Evolutionary conservation across 2,113 vertebrate genomes (phyloP).

Genomic region (Carassius carassius): DNA sequence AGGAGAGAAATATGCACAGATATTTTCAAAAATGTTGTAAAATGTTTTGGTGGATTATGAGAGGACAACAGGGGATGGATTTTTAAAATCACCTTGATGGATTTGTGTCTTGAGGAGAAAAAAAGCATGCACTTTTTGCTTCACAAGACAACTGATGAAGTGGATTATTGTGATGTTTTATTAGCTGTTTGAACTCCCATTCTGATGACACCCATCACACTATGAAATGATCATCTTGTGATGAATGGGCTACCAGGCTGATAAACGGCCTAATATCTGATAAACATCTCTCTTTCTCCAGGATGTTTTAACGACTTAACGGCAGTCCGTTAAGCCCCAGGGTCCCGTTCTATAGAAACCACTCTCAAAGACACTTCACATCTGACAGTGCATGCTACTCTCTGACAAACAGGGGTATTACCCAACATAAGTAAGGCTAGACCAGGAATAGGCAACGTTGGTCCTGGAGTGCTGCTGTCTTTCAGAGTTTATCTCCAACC

Average conservation of each 20-base stretch:
- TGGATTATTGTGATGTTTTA: background rate
- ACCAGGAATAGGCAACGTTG: too few relatives aligned
- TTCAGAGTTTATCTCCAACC: too few relatives aligned
- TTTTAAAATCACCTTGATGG: too few relatives aligned
- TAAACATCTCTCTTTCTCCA: background rate
- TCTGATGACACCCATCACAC: background rate
- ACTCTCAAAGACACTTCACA: background rate
- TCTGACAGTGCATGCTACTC: background rate
- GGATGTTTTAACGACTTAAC: background rate
- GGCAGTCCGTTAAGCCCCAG: conserved; percentile 9
- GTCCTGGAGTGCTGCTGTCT: too few relatives aligned
- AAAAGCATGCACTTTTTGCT: background rate
- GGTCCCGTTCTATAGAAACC: conserved; percentile 7
- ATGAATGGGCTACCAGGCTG: too few relatives aligned
- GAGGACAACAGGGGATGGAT: too few relatives aligned
- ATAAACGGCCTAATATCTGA: background rate
- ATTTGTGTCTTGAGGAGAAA: too few relatives aligned
- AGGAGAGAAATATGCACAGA: background rate
- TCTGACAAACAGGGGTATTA: background rate
- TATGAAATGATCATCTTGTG: background rate
- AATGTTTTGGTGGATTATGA: too few relatives aligned
- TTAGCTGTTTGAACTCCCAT: background rate
- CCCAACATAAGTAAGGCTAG: too few relatives aligned
- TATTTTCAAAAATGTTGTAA: too few relatives aligned
- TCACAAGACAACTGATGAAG: too few relatives aligned